A percentile compares a stretch with the other conserved stretches of the same genome.
These are phyloP conservation scores for Asteroscopus sphinx DNA, from an alignment of 2,888 invertebrate genomes.

Conservation along the genomic window DNA sequence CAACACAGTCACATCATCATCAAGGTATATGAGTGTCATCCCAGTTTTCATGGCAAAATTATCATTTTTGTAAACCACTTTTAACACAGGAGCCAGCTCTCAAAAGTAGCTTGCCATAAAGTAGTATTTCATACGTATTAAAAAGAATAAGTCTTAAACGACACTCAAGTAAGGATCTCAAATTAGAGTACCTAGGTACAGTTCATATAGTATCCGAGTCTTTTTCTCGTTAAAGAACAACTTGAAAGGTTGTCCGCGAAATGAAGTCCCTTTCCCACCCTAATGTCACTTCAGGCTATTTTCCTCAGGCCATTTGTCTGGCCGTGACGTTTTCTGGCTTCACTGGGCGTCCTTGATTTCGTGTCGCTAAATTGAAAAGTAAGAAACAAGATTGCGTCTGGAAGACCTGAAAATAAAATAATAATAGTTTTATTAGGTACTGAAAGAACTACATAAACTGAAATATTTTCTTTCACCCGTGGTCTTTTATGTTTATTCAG, in stretches of 20 bases:
- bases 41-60: conserved; percentile 11
- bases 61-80: too few species aligned
- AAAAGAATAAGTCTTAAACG: too few species aligned
- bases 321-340: conserved; percentile 7
- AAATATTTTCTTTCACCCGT: conserved; percentile 1
- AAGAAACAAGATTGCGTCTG: not conserved
- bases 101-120: too few species aligned
- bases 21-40: conserved; percentile 14
- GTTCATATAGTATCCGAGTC: conserved; percentile 6
- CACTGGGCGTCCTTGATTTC: conserved; percentile 17
- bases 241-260: conserved; percentile 8
- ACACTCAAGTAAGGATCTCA: too few species aligned
- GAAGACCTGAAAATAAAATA: not conserved
- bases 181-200: too few species aligned
- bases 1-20: conserved; percentile 7
- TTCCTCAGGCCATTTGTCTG: conserved; percentile 28
- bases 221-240: conserved; percentile 4
- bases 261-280: conserved; percentile 18
- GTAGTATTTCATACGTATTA: too few species aligned
- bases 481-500: conserved; percentile 6
- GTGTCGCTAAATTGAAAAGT: conserved; percentile 1
- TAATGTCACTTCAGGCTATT: conserved; percentile 18
- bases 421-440: conserved; percentile 4
- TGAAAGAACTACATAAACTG: conserved; percentile 6
- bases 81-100: too few species aligned